A percentile compares a stretch with the other conserved stretches of the same genome.
These are phyloP conservation scores for Pavo muticus DNA, from an alignment of 2,113 vertebrate species.

Conservation along the genomic window DNA sequence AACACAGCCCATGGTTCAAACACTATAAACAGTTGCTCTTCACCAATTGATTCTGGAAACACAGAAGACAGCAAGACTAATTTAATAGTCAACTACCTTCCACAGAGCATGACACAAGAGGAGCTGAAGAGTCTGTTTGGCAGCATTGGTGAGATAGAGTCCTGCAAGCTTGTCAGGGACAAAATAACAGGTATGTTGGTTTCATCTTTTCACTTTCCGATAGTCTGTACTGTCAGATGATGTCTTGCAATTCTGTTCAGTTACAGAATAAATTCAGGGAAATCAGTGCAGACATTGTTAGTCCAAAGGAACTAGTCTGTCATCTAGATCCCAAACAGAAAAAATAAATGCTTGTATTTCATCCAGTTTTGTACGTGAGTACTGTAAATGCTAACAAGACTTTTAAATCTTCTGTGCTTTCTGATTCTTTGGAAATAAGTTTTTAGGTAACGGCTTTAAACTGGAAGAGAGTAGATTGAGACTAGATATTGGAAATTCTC, in stretches of 20 bases:
- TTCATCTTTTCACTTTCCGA: background rate
- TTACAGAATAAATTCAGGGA: background rate
- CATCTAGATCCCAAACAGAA: background rate
- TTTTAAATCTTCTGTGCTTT: background rate
- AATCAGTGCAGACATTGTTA: background rate
- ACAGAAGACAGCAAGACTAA: slow-evolving; percentile 99
- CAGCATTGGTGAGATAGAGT: slow-evolving; percentile 97
- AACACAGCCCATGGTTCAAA: slow-evolving; percentile 93
- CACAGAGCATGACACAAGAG: slow-evolving; percentile 98
- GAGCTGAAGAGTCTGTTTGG: slow-evolving; percentile 97
- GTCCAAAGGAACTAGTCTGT: background rate
- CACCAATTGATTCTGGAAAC: slow-evolving; percentile 92
- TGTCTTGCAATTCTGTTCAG: background rate
- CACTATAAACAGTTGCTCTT: slow-evolving; percentile 92
- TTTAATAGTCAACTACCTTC: slow-evolving; percentile 99
- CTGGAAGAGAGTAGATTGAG: too few species aligned
- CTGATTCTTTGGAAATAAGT: background rate
- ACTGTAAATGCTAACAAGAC: background rate
- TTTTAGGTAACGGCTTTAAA: background rate
- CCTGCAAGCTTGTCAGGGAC: slow-evolving; percentile 97
- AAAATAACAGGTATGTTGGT: slow-evolving; percentile 93
- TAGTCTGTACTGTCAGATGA: background rate
- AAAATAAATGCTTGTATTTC: background rate
- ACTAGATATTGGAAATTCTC: too few species aligned
- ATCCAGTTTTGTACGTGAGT: background rate